These are phyloP conservation scores for Sylvia borin DNA, from an alignment of 2,797 vertebrate species.

Conservation along the genomic window DNA sequence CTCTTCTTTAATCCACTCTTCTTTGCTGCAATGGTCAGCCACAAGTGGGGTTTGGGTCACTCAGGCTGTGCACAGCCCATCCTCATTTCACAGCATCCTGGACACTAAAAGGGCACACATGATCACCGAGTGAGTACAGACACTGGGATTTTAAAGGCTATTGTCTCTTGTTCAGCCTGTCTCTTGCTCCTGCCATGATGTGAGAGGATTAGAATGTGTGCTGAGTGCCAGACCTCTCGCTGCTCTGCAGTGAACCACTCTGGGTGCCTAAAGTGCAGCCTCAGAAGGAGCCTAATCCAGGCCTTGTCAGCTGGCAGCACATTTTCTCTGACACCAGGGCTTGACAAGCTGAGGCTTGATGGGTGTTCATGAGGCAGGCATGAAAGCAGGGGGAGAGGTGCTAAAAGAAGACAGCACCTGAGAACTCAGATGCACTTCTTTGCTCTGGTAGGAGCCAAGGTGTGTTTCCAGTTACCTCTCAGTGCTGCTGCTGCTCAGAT, in stretches of 20 bases:
- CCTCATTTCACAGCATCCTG: neutral
- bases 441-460: neutral
- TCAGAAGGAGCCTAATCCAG: neutral
- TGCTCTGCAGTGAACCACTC: neutral
- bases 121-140: neutral
- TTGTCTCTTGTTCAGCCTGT: neutral
- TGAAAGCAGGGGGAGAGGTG: neutral
- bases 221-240: neutral
- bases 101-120: accelerated
- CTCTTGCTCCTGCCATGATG: neutral
- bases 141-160: neutral
- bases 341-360: neutral
- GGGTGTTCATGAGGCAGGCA: neutral
- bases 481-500: neutral
- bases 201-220: neutral
- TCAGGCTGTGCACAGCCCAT: neutral
- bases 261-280: neutral
- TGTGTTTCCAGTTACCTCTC: neutral
- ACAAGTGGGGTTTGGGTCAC: accelerated
- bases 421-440: neutral
- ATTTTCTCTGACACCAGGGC: neutral
- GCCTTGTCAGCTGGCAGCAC: neutral
- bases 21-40: neutral
- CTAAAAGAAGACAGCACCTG: neutral
- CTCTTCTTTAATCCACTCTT: neutral